Conservation (phyloP, 1,140 invertebrate genomes). For the Drosophila fuyamai region DNA sequence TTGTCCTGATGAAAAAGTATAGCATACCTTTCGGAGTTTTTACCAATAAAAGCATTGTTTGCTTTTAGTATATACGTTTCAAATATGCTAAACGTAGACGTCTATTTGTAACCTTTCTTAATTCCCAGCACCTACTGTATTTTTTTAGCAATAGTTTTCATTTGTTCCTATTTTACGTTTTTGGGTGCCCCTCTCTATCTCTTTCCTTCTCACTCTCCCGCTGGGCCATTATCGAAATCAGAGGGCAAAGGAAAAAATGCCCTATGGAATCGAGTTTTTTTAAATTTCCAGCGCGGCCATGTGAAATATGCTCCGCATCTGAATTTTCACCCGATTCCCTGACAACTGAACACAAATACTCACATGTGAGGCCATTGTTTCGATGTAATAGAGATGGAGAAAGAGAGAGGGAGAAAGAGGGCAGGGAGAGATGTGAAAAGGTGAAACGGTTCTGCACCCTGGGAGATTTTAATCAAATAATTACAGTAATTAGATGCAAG, state of each 20-base stretch:
- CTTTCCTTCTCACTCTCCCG: constrained; percentile 35
- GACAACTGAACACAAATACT: constrained; percentile 35
- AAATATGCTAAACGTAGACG: no score
- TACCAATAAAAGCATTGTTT: background rate
- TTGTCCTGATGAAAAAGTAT: background rate
- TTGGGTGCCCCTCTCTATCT: constrained; percentile 37
- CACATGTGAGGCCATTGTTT: constrained; percentile 37
- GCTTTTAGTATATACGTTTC: no score
- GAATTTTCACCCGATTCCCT: constrained; percentile 43
- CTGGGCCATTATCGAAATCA: constrained; percentile 63
- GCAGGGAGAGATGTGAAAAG: constrained; percentile 18
- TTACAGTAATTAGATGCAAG: constrained; percentile 74
- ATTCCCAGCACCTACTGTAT: constrained; percentile 18
- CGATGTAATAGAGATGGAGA: constrained; percentile 49
- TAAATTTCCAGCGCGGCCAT: constrained; percentile 33
- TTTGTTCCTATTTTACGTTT: constrained; percentile 15
- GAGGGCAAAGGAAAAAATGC: constrained; percentile 25
- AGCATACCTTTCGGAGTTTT: background rate
- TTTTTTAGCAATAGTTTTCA: constrained; percentile 3
- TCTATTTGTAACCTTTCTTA: background rate
- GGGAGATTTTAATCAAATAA: constrained; percentile 81
- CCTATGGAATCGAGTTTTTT: constrained; percentile 46
- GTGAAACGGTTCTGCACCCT: constrained; percentile 60
- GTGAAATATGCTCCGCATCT: constrained; percentile 58
- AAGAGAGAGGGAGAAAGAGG: constrained; percentile 3